Evolutionary conservation across 2,888 invertebrate species (phyloP).

Genomic region (Aporophyla nigra): DNA sequence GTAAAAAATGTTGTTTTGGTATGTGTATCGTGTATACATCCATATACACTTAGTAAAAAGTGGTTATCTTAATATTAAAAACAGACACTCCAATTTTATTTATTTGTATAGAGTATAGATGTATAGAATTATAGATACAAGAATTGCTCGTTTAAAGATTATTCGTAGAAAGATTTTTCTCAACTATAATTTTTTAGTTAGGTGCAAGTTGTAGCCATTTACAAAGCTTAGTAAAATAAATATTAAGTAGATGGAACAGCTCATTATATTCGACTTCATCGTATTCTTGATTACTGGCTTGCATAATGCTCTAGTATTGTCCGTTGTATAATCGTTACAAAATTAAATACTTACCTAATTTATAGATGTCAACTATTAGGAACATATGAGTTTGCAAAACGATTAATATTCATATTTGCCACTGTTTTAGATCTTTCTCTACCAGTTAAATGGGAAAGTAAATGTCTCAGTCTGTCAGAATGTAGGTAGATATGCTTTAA

Average conservation of each 20-base stretch:
- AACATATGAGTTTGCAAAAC: not conserved
- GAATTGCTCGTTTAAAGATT: too few species aligned
- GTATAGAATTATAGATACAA: too few species aligned
- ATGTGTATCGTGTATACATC: too few species aligned
- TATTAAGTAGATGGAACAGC: not conserved
- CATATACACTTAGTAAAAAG: too few species aligned
- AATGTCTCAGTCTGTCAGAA: not conserved
- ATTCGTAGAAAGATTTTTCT: too few species aligned
- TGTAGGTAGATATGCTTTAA: not conserved
- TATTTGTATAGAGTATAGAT: too few species aligned
- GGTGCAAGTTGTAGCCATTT: too few species aligned
- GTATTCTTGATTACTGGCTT: not conserved
- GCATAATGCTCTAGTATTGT: not conserved
- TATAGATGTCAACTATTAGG: constrained; percentile 1
- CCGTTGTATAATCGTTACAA: constrained; percentile 17
- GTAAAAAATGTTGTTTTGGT: too few species aligned
- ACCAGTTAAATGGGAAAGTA: not conserved
- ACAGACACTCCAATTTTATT: too few species aligned
- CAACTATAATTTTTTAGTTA: too few species aligned
- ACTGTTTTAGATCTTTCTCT: not conserved
- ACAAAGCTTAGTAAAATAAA: not conserved
- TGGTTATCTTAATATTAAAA: too few species aligned
- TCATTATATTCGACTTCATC: not conserved
- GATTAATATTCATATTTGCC: constrained; percentile 8
- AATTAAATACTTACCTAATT: not conserved